These are phyloP conservation scores for Nasonia giraulti DNA, from an alignment of 1,140 invertebrate genomes.

Conservation along the genomic window DNA sequence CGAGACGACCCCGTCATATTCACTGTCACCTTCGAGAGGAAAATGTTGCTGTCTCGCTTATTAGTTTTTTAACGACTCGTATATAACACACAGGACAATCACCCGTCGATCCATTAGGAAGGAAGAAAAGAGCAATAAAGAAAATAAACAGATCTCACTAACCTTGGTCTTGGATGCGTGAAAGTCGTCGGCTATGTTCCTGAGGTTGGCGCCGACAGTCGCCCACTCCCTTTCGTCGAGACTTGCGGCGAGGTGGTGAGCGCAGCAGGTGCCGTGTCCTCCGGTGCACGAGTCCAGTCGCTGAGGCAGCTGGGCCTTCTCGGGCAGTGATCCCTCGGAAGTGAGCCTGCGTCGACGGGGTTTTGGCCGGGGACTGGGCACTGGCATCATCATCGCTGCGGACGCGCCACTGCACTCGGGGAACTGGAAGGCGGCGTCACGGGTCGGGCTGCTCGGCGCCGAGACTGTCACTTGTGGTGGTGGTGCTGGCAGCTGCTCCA, in stretches of 20 bases:
- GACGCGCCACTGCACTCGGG: constrained; percentile 65
- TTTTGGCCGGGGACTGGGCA: constrained; percentile 70
- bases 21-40: not conserved
- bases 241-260: constrained; percentile 54
- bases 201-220: constrained; percentile 69
- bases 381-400: constrained; percentile 52
- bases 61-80: constrained; percentile 1
- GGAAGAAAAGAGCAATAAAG: not conserved
- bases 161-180: constrained; percentile 72
- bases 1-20: not conserved
- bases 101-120: not conserved
- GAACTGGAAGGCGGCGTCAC: constrained; percentile 72
- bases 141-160: constrained; percentile 42
- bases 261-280: constrained; percentile 55
- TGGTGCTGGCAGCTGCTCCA: constrained; percentile 67
- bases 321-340: constrained; percentile 64
- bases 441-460: constrained; percentile 71
- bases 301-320: constrained; percentile 51
- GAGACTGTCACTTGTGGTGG: constrained; percentile 70
- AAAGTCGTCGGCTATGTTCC: constrained; percentile 73
- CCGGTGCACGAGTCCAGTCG: constrained; percentile 43
- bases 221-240: constrained; percentile 68
- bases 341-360: constrained; percentile 69
- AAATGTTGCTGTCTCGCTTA: constrained; percentile 16
- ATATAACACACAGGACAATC: not conserved